A percentile compares a stretch with the other conserved stretches of the same genome.
These are phyloP conservation scores for Petrocephalus microphthalmus DNA, from an alignment of 2,113 vertebrate genomes.

Conservation along the genomic window DNA sequence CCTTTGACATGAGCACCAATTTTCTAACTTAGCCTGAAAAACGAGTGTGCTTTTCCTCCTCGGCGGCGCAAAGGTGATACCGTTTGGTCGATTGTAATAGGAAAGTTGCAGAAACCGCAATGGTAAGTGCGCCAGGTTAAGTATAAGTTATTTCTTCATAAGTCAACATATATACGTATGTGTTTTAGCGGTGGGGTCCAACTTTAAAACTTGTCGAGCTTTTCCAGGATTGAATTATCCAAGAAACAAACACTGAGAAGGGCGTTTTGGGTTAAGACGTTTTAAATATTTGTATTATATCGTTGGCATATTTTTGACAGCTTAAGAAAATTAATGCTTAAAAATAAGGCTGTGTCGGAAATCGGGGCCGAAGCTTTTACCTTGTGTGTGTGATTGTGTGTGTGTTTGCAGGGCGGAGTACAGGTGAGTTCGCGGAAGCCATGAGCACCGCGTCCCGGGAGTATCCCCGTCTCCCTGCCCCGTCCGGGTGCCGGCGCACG, in stretches of 20 bases:
- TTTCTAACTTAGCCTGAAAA: conserved; percentile 7
- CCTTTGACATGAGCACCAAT: neutral
- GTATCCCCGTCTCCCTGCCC: neutral
- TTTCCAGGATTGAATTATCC: neutral
- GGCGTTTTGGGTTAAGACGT: neutral
- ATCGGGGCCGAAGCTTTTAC: neutral
- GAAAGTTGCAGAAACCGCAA: conserved; percentile 25
- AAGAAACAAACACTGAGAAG: neutral
- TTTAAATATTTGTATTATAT: neutral
- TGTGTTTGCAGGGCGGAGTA: neutral
- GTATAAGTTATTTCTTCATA: neutral
- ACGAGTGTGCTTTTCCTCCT: neutral
- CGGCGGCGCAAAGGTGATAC: neutral
- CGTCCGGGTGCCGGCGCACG: neutral
- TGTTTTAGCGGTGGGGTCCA: neutral
- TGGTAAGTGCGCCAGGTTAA: conserved; percentile 22
- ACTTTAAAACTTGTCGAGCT: neutral
- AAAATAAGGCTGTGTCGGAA: neutral
- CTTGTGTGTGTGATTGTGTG: neutral
- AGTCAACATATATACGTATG: neutral
- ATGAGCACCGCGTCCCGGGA: too few relatives aligned
- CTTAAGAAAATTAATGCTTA: neutral
- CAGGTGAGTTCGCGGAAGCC: conserved; percentile 10
- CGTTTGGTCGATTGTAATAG: neutral
- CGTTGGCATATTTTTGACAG: neutral